Conservation (phyloP, 2,797 vertebrate species). For the Pterois miles region DNA sequence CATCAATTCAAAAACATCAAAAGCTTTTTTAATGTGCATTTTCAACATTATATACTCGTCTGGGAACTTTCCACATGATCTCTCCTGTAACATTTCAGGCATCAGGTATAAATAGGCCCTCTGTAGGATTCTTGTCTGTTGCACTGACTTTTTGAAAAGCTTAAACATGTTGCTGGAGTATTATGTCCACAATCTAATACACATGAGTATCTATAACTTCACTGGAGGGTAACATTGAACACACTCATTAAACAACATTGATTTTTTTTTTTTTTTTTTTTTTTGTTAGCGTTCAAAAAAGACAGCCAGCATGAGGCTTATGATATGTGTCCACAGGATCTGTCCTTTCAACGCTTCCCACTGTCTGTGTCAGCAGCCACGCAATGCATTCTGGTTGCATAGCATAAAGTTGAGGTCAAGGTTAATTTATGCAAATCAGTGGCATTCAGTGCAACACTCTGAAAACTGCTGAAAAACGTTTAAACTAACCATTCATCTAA, state of each 20-base stretch:
- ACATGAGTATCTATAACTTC: not conserved
- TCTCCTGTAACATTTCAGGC: not conserved
- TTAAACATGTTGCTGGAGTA: not conserved
- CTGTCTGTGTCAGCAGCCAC: too few species aligned
- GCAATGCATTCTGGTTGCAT: too few species aligned
- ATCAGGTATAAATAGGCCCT: not conserved
- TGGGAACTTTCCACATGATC: not conserved
- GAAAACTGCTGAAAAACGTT: accelerated
- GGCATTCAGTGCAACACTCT: accelerated
- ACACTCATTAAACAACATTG: not conserved
- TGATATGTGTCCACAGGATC: too few species aligned
- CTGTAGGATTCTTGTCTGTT: not conserved
- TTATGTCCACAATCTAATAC: not conserved
- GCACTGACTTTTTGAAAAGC: not conserved
- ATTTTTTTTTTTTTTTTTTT: not conserved
- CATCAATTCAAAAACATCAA: not conserved
- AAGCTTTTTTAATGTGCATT: not conserved
- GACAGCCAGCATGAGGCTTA: not conserved
- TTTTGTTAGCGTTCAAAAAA: not conserved
- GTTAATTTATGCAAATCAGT: too few species aligned
- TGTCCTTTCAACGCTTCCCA: too few species aligned
- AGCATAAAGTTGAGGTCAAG: too few species aligned
- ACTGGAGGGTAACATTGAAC: not conserved
- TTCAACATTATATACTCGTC: not conserved
- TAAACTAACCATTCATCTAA: too few species aligned